phyloP scores from a whole-genome alignment of 92 coral and sea anemone genomes.

The Pocillopora grandis region DNA sequence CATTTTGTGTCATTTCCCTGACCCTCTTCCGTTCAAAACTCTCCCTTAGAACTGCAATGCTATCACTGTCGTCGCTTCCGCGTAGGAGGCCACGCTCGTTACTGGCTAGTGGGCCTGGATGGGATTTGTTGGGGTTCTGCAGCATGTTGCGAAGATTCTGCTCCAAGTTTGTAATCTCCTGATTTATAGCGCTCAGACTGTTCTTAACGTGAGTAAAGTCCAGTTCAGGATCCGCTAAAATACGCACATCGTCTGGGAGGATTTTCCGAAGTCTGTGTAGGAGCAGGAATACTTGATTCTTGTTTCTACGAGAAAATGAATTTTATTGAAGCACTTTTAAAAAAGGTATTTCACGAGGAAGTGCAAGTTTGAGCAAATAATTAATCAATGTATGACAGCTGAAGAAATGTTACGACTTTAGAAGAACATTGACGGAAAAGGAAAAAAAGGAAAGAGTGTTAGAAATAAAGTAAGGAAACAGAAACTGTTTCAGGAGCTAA shows the following conservation, averaged over 20 bases:
- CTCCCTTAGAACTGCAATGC: constrained; percentile 17
- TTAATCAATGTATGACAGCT: no score
- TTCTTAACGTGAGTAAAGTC: neutral
- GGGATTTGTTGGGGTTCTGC: neutral
- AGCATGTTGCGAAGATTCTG: constrained; percentile 33
- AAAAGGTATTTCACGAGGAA: neutral
- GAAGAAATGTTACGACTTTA: no score
- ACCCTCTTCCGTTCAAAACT: constrained; percentile 40
- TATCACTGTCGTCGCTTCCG: constrained; percentile 1
- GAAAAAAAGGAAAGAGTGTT: no score
- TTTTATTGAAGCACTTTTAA: neutral
- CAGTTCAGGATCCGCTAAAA: constrained; percentile 35
- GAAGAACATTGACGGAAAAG: no score
- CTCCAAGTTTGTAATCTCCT: constrained; percentile 37
- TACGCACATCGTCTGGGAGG: constrained; percentile 75
- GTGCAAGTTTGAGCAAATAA: no score
- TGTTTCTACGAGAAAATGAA: constrained; percentile 43
- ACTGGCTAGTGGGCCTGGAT: neutral
- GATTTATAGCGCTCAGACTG: constrained; percentile 33
- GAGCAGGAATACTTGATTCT: constrained; percentile 62
- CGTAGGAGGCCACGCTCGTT: neutral
- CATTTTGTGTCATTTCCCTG: neutral
- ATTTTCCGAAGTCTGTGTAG: constrained; percentile 63
- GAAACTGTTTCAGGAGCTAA: no score
- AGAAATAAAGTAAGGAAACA: no score